phyloP scores from a whole-genome alignment of 2,888 invertebrate species.

The Isoperla grammatica region DNA sequence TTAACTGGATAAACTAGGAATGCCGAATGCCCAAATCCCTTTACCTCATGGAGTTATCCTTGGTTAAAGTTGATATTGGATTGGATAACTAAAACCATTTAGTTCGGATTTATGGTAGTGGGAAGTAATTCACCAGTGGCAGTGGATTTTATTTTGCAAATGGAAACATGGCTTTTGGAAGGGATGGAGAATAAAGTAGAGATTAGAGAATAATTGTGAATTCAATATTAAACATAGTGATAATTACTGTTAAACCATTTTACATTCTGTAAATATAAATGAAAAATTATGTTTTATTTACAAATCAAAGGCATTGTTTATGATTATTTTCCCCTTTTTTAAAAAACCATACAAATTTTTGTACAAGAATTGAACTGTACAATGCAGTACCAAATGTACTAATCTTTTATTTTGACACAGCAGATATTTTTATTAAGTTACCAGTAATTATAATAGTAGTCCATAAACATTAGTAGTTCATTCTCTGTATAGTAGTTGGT shows the following conservation, averaged over 20 bases:
- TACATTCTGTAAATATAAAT: slow-evolving; percentile 21
- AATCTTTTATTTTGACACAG: slow-evolving; percentile 16
- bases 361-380: slow-evolving; percentile 34
- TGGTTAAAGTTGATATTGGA: too few species aligned
- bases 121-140: too few species aligned
- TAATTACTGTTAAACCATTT: background rate
- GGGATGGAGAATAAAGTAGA: too few species aligned
- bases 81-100: too few species aligned
- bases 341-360: slow-evolving; percentile 31
- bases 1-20: too few species aligned
- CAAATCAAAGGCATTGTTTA: slow-evolving; percentile 44
- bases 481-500: slow-evolving; percentile 10
- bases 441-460: slow-evolving; percentile 5
- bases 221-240: background rate
- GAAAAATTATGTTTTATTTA: slow-evolving; percentile 39
- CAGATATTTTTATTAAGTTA: slow-evolving; percentile 2
- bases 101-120: too few species aligned
- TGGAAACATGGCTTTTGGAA: too few species aligned
- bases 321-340: slow-evolving; percentile 35
- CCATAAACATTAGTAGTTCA: slow-evolving; percentile 9
- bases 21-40: too few species aligned
- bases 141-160: too few species aligned
- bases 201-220: too few species aligned
- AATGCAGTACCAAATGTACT: slow-evolving; percentile 18
- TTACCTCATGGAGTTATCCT: too few species aligned